phyloP scores from a whole-genome alignment of 2,797 vertebrate species.

The Syngnathus rostellatus region DNA sequence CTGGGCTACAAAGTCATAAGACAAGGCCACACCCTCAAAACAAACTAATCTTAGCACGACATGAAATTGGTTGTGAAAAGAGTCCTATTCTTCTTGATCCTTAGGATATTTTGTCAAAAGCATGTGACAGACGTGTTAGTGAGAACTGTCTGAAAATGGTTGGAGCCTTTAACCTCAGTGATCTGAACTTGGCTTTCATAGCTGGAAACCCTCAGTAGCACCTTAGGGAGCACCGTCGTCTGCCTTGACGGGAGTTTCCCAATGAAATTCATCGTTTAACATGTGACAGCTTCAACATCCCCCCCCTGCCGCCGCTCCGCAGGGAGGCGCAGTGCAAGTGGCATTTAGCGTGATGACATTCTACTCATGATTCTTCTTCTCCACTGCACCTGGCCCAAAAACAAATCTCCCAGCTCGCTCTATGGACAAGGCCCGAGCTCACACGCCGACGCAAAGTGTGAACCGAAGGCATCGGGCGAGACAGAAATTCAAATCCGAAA shows the following conservation, averaged over 20 bases:
- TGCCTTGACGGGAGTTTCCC: slow-evolving; percentile 37
- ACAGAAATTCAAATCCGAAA: slow-evolving; percentile 50
- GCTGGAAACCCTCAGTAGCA: neutral
- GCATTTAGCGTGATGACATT: slow-evolving; percentile 59
- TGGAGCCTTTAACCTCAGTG: neutral
- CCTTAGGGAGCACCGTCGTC: slow-evolving; percentile 6
- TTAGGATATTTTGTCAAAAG: neutral
- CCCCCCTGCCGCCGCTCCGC: slow-evolving; percentile 33
- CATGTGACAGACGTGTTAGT: neutral
- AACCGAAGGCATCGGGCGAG: slow-evolving; percentile 14
- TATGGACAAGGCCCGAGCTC: slow-evolving; percentile 2
- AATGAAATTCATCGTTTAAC: slow-evolving; percentile 50
- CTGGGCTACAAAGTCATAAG: too few species aligned
- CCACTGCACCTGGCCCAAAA: slow-evolving; percentile 15
- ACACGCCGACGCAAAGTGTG: neutral
- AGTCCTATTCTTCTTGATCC: neutral
- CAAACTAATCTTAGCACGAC: neutral
- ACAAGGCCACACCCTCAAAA: too few species aligned
- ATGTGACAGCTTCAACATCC: slow-evolving; percentile 50
- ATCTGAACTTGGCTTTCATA: neutral
- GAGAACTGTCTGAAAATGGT: neutral
- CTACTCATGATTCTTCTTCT: slow-evolving; percentile 30
- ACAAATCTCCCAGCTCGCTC: slow-evolving; percentile 2
- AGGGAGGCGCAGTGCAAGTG: slow-evolving; percentile 50
- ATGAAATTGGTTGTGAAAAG: too few species aligned